phyloP scores from a whole-genome alignment of 2,888 invertebrate genomes.

The Ophion ellenae region DNA sequence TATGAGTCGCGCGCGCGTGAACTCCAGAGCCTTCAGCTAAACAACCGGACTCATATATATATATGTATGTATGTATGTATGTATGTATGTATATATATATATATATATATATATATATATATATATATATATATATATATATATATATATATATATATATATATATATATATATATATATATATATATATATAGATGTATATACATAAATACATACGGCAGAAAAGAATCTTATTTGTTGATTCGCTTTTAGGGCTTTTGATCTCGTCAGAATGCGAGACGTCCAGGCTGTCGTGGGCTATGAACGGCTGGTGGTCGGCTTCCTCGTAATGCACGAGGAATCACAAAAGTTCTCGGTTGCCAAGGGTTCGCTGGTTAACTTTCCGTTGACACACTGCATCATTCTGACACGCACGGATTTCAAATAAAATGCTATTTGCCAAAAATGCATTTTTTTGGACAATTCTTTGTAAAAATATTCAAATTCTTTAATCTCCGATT shows the following conservation, averaged over 20 bases:
- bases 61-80: slow-evolving; percentile 57
- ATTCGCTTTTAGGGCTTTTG: slow-evolving; percentile 76
- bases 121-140: too few relatives aligned
- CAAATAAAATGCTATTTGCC: too few relatives aligned
- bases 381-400: not conserved
- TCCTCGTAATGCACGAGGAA: slow-evolving; percentile 72
- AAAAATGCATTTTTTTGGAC: too few relatives aligned
- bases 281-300: slow-evolving; percentile 65
- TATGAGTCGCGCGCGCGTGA: slow-evolving; percentile 75
- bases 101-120: slow-evolving; percentile 59
- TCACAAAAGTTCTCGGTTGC: slow-evolving; percentile 34
- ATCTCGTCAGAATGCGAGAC: slow-evolving; percentile 80
- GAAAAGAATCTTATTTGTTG: slow-evolving; percentile 72
- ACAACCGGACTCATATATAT: slow-evolving; percentile 65
- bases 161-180: slow-evolving; percentile 23
- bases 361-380: too few relatives aligned
- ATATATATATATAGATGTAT: slow-evolving; percentile 61
- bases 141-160: slow-evolving; percentile 59
- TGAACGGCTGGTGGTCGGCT: slow-evolving; percentile 74
- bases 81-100: too few relatives aligned
- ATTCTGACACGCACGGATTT: too few relatives aligned
- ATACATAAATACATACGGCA: not conserved
- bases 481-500: not conserved
- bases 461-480: not conserved
- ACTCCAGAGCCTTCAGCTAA: slow-evolving; percentile 39